These are phyloP conservation scores for Andrena fulva DNA, from an alignment of 2,888 invertebrate species.

Conservation along the genomic window DNA sequence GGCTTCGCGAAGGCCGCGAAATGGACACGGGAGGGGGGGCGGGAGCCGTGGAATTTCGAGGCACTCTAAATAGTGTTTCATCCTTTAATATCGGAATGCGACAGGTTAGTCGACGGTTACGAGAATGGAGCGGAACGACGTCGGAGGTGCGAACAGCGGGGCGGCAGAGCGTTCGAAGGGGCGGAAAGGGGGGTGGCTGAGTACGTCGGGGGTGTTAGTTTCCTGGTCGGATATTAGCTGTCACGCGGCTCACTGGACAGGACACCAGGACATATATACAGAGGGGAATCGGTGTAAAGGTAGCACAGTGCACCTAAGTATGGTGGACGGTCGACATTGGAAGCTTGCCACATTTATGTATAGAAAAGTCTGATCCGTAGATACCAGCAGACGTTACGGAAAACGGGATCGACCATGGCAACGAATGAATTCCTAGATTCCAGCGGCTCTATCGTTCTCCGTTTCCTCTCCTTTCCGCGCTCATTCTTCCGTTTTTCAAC, in stretches of 20 bases:
- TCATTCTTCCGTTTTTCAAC: slow-evolving; percentile 46
- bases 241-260: slow-evolving; percentile 84
- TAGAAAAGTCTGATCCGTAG: slow-evolving; percentile 75
- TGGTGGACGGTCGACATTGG: slow-evolving; percentile 74
- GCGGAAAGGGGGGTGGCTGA: slow-evolving; percentile 73
- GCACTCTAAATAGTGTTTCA: slow-evolving; percentile 73
- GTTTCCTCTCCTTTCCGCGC: slow-evolving; percentile 40
- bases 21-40: background rate
- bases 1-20: background rate
- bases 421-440: slow-evolving; percentile 66
- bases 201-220: slow-evolving; percentile 80
- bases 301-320: slow-evolving; percentile 72
- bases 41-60: slow-evolving; percentile 47
- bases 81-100: slow-evolving; percentile 78
- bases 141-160: slow-evolving; percentile 53
- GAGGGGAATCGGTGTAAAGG: slow-evolving; percentile 69
- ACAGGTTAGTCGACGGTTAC: slow-evolving; percentile 76
- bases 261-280: slow-evolving; percentile 74
- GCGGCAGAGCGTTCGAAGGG: slow-evolving; percentile 36
- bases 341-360: slow-evolving; percentile 77
- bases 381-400: slow-evolving; percentile 71
- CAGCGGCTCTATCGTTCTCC: slow-evolving; percentile 51
- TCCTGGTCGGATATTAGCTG: slow-evolving; percentile 85
- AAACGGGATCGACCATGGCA: slow-evolving; percentile 65
- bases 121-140: slow-evolving; percentile 52